Evolutionary conservation across 2,797 vertebrate species (phyloP), one percentile per base, ranked within the genome.

Genomic region (Prionace glauca): DNA sequence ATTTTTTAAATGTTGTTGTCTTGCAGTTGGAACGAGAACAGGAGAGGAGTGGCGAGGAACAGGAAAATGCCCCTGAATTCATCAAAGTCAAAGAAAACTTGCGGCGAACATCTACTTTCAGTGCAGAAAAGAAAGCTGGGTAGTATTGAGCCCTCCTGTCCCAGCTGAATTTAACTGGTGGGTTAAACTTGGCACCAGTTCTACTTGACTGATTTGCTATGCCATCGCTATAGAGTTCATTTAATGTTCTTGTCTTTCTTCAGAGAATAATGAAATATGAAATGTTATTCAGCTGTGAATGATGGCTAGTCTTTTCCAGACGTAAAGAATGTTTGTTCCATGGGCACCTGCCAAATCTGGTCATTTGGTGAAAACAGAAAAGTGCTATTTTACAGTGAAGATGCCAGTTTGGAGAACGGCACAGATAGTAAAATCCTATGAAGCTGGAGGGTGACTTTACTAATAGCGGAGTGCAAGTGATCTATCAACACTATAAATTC

Each of bases 31-130:
- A 99, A 96, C 98, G 97, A 96, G 97, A 98, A 74, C 96, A 97
- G 36, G 97, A 98, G 96, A 97, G 95, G 79, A 95, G 97, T 90
- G 96, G 98, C 96, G 97, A 97, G 36, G 96, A 98, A 16, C 97
- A 98, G 93, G 97, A 98, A 29, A 98, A 97, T 1, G 98, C 98
- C 67, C 99, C 99, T 0, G 99, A 99, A 96, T 99, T 99, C 79
- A 97, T 99, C 95, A 99, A 98, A 97, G 99, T 99, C 93, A 98
- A 98, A 96, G 98, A 99, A 96, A 99, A 99, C 95, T 97, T 99
- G 96, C 98, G 98, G 96, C 98, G 98, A 96, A 99, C 98, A 0
- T 97, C 98, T 0, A 97, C 97, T 0, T 97, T 98, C 94, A 96
- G 96, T 0, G 97, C 97, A 29, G 98, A 97, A 0, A 98, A 99